Evolutionary conservation across 1,140 invertebrate genomes (phyloP), one percentile per base, ranked within the genome.

Genomic region (Ooceraea biroi): DNA sequence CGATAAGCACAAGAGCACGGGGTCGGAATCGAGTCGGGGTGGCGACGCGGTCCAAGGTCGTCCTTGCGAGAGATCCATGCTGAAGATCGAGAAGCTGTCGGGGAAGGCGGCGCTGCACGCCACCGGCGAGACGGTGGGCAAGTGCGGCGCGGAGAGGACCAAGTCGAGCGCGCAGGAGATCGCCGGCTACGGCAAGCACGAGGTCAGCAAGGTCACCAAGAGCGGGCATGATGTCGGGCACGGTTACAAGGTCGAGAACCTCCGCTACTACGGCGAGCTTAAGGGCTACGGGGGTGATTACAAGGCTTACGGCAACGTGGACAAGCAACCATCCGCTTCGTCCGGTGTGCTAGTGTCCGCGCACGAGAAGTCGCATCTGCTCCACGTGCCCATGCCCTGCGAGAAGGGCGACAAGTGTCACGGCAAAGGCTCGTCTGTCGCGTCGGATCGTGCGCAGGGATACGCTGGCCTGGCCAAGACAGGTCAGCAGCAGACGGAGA

Each of bases 251-350:
- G 84, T 89, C 27, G 93, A 94, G 68, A 94, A 93, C 71, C 87
- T 94, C 22, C 93, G 92, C 78, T 94, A 94, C 76, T 94, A 94
- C 77, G 93, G 93, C 14, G 93, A 94, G 46, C 76, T 94, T 0
- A 94, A 94, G 73, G 92, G 93, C 7, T 92, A 93, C 80, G 44
- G 41, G 25, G 92, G 25, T 27, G 92, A 93, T 22, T 93, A 91
- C 52, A 94, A 94, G 41, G 92, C 92, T 36, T 94, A 94, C 72
- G 93, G 93, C 0, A 91, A 86, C 19, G 93, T 94, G 36, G 92
- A 93, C 55, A 94, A 94, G 61, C 91, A 91, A 11, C 27, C 58
- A 17, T 22, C 2, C 36, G 36, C 36, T 36, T 36, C 52, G 17
- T 25, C 65, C 22, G 46, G 36, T 36, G 36, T 36, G 30, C 58